These are phyloP conservation scores for Tragelaphus buxtoni DNA, from an alignment of 2,113 vertebrate genomes.

Conservation along the genomic window DNA sequence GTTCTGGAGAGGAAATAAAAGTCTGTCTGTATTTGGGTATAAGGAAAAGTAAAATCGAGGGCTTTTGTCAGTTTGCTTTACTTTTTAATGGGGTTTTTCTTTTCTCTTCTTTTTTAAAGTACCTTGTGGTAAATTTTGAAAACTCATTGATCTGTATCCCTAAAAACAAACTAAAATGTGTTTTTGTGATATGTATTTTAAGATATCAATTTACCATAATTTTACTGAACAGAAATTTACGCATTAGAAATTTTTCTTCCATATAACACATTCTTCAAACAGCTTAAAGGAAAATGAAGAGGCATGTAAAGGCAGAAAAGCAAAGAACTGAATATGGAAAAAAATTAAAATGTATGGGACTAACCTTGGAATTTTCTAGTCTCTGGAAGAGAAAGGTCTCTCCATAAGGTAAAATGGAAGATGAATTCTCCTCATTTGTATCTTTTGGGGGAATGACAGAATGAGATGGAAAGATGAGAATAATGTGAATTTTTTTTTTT, in stretches of 20 bases:
- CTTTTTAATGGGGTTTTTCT: background rate
- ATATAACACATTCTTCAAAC: background rate
- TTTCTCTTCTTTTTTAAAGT: background rate
- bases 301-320: background rate
- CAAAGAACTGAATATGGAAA: slow-evolving; percentile 24
- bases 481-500: background rate
- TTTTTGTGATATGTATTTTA: background rate
- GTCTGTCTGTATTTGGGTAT: background rate
- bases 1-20: background rate
- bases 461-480: slow-evolving; percentile 49
- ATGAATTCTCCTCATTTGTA: slow-evolving; percentile 77
- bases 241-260: background rate
- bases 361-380: slow-evolving; percentile 80
- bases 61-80: background rate
- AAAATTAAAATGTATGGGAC: slow-evolving; percentile 69
- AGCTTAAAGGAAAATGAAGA: slow-evolving; percentile 19
- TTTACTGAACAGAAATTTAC: background rate
- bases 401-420: slow-evolving; percentile 89
- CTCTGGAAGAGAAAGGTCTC: slow-evolving; percentile 89
- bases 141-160: background rate
- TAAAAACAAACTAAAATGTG: background rate
- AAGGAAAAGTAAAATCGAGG: background rate
- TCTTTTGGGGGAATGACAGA: slow-evolving; percentile 64
- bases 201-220: background rate
- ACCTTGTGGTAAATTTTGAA: background rate